Evolutionary conservation across 2,797 vertebrate species (phyloP).

Genomic region (Echeneis naucrates): DNA sequence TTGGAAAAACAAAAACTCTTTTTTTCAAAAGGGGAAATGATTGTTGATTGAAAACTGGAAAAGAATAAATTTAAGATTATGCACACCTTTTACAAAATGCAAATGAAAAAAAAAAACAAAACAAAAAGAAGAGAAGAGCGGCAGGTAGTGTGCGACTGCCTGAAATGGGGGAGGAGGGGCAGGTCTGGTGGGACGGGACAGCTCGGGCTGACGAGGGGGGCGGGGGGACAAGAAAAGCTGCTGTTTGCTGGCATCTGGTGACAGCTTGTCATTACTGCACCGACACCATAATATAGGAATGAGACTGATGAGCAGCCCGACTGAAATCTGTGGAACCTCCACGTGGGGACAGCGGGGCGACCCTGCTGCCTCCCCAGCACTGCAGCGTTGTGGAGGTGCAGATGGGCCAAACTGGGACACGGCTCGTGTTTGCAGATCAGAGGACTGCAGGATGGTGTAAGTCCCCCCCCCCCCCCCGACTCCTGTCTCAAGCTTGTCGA

Average conservation of each 20-base stretch:
- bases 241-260: conserved; percentile 68
- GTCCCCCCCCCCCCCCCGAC: too few relatives aligned
- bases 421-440: conserved; percentile 73
- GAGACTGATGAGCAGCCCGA: conserved; percentile 16
- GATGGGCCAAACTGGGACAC: conserved; percentile 34
- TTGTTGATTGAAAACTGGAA: conserved; percentile 65
- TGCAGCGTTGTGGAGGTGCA: conserved; percentile 21
- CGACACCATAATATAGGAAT: conserved; percentile 40
- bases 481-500: conserved; percentile 56
- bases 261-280: conserved; percentile 59
- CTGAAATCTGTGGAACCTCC: conserved; percentile 6
- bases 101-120: conserved; percentile 77
- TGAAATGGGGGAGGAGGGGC: conserved; percentile 49
- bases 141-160: conserved; percentile 68
- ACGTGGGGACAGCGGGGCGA: background rate
- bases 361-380: background rate
- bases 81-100: conserved; percentile 78
- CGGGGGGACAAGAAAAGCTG: conserved; percentile 52
- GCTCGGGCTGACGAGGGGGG: conserved; percentile 51
- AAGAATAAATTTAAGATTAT: conserved; percentile 70
- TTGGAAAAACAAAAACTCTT: conserved; percentile 78
- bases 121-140: conserved; percentile 60
- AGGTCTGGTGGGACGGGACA: conserved; percentile 36
- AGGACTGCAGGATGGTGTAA: conserved; percentile 53
- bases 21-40: conserved; percentile 48